These are phyloP conservation scores for Atractosteus spatula DNA, from an alignment of 2,113 vertebrate species.

Conservation along the genomic window DNA sequence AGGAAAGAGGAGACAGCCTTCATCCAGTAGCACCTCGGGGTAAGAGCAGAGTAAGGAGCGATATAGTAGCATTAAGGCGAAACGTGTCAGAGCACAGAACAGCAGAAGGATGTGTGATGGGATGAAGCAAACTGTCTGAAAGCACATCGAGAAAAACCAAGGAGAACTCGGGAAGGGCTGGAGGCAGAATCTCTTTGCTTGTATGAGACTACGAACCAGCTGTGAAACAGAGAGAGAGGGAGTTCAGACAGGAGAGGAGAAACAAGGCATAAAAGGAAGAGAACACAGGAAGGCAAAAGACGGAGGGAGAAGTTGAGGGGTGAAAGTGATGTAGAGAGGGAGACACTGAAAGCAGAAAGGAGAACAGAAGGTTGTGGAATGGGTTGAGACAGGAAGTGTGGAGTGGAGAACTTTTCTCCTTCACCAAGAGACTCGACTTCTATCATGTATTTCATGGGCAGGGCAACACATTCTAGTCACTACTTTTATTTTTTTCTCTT, in stretches of 20 bases:
- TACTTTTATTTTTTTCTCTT: too few relatives aligned
- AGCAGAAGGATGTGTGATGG: background rate
- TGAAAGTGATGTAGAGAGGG: background rate
- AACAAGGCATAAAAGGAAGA: too few relatives aligned
- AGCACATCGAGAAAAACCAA: background rate
- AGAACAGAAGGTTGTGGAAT: slow-evolving; percentile 28
- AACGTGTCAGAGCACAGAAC: too few relatives aligned
- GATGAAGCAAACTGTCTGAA: background rate
- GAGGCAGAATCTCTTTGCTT: background rate
- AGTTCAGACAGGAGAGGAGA: background rate
- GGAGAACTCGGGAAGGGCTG: background rate
- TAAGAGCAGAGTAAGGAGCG: too few relatives aligned
- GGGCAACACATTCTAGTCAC: too few relatives aligned
- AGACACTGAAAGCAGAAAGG: slow-evolving; percentile 10
- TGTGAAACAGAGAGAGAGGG: background rate
- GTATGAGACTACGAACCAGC: background rate
- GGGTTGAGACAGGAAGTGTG: slow-evolving; percentile 17
- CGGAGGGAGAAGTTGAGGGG: background rate
- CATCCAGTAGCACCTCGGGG: too few relatives aligned
- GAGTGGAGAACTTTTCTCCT: background rate
- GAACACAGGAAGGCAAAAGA: too few relatives aligned
- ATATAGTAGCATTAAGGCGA: too few relatives aligned
- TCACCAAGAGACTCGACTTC: too few relatives aligned
- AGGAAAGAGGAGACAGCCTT: too few relatives aligned
- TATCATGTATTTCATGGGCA: too few relatives aligned